Conservation (phyloP, 2,113 vertebrate genomes). For the Cyprinus carpio region DNA sequence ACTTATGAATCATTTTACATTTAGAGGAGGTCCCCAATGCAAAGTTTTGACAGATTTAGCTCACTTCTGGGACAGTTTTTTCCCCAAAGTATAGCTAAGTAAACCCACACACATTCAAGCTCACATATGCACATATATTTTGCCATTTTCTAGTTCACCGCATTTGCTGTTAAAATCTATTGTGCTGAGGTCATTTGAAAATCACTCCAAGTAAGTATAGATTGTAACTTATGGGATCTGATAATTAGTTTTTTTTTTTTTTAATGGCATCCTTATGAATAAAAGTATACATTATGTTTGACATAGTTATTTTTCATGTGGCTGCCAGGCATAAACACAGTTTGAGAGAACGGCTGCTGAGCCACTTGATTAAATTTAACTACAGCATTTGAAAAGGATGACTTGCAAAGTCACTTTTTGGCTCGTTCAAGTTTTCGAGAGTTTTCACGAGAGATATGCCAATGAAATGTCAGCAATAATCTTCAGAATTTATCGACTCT, state of each 20-base stretch:
- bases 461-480: constrained; percentile 35
- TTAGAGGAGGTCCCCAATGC: background rate
- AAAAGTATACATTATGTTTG: background rate
- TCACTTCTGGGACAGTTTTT: background rate
- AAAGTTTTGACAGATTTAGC: background rate
- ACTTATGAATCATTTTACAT: background rate
- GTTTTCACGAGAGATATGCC: background rate
- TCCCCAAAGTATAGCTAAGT: background rate
- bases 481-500: constrained; percentile 14
- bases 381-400: background rate
- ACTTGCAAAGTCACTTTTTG: background rate
- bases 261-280: background rate
- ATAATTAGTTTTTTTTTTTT: background rate
- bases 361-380: background rate
- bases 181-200: background rate
- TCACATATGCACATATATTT: background rate
- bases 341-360: background rate
- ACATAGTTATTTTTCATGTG: background rate
- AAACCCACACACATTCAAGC: background rate
- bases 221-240: background rate
- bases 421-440: background rate
- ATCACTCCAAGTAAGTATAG: background rate
- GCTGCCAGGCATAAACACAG: background rate
- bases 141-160: background rate
- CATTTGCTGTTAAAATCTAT: background rate